phyloP scores from a whole-genome alignment of 2,113 vertebrate genomes.

The Forbesichthys papilliferus region DNA sequence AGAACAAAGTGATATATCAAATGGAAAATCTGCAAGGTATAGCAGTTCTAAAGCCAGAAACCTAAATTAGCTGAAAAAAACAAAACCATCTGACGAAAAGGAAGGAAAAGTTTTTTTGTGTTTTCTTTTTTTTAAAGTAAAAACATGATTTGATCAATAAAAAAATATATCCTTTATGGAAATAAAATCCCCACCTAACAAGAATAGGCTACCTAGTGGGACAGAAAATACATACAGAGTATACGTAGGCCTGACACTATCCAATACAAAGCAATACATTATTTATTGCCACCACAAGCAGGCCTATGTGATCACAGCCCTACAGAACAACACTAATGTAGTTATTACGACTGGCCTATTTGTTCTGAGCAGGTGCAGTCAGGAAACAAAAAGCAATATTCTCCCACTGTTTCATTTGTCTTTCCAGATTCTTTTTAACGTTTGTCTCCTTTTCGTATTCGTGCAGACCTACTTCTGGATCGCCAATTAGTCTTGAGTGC shows the following conservation, averaged over 20 bases:
- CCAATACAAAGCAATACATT: slow-evolving; percentile 17
- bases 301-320: slow-evolving; percentile 43
- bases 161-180: slow-evolving; percentile 29
- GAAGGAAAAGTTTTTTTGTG: slow-evolving; percentile 28
- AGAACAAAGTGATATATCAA: slow-evolving; percentile 67
- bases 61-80: slow-evolving; percentile 64
- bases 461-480: slow-evolving; percentile 17
- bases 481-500: slow-evolving; percentile 33
- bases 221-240: slow-evolving; percentile 6
- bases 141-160: slow-evolving; percentile 29
- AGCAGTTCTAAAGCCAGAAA: slow-evolving; percentile 50
- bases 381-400: slow-evolving; percentile 47
- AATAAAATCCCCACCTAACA: slow-evolving; percentile 41
- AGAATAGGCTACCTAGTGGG: slow-evolving; percentile 21
- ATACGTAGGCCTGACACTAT: slow-evolving; percentile 31
- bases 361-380: slow-evolving; percentile 26
- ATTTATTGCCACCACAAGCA: slow-evolving; percentile 49
- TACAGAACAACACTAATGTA: slow-evolving; percentile 48
- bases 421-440: slow-evolving; percentile 35
- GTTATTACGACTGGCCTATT: slow-evolving; percentile 37
- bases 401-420: slow-evolving; percentile 16
- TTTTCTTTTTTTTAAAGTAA: not conserved
- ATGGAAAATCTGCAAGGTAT: slow-evolving; percentile 46
- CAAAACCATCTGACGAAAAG: slow-evolving; percentile 51
- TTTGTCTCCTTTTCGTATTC: slow-evolving; percentile 28